Percentiles rank a stretch among this genome's conserved stretches.
These are phyloP conservation scores for Drosophila monieri DNA, from an alignment of 2,888 invertebrate genomes.

Conservation along the genomic window DNA sequence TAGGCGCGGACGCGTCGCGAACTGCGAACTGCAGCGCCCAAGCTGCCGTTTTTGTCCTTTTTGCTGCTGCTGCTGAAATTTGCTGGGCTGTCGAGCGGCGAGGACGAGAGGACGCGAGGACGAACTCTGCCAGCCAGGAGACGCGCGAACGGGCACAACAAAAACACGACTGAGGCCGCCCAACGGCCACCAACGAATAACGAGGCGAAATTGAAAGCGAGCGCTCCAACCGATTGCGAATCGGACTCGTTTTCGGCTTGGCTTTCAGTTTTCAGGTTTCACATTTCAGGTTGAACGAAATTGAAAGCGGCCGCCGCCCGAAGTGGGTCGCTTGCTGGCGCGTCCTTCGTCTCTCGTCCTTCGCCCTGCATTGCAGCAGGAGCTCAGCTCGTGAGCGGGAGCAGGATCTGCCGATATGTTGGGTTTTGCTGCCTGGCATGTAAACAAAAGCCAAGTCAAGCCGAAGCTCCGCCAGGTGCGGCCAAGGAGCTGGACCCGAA, in stretches of 20 bases:
- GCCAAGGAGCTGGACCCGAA: constrained; percentile 10
- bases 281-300: constrained; percentile 66
- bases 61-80: constrained; percentile 45
- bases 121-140: constrained; percentile 63
- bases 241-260: constrained; percentile 34
- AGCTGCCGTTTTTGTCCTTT: constrained; percentile 48
- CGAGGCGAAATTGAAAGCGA: constrained; percentile 72
- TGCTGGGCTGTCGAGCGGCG: constrained; percentile 29
- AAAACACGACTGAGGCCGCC: constrained; percentile 80
- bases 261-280: constrained; percentile 29
- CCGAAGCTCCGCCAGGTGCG: constrained; percentile 28
- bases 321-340: constrained; percentile 53
- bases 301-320: constrained; percentile 66
- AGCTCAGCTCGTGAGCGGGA: constrained; percentile 24
- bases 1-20: constrained; percentile 53
- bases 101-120: constrained; percentile 30
- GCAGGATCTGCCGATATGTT: constrained; percentile 26
- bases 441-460: constrained; percentile 39
- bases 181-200: constrained; percentile 73
- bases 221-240: constrained; percentile 41
- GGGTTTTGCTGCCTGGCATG: constrained; percentile 33
- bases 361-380: constrained; percentile 63
- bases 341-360: constrained; percentile 5
- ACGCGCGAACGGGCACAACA: constrained; percentile 80
- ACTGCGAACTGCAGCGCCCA: constrained; percentile 56